Conservation (phyloP, 1,140 invertebrate genomes). For the Melitaea cinxia region DNA sequence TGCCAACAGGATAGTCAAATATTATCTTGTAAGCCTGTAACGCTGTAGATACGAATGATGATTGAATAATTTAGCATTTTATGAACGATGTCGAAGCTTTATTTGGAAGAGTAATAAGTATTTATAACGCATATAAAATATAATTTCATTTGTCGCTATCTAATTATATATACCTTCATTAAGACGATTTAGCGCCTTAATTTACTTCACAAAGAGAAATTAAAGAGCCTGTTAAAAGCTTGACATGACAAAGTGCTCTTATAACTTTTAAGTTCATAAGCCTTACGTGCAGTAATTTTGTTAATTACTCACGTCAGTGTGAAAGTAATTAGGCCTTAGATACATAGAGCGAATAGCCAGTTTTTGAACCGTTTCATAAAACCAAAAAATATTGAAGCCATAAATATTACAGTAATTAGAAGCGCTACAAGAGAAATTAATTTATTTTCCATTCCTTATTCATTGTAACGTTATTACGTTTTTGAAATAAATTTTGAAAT, state of each 20-base stretch:
- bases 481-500: slow-evolving; percentile 37
- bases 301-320: slow-evolving; percentile 66
- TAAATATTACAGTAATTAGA: slow-evolving; percentile 44
- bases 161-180: slow-evolving; percentile 28
- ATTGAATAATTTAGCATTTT: too few relatives aligned
- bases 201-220: slow-evolving; percentile 77
- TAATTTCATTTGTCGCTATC: slow-evolving; percentile 17
- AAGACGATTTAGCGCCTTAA: slow-evolving; percentile 74
- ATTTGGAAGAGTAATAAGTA: not conserved
- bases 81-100: too few relatives aligned
- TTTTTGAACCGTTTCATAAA: slow-evolving; percentile 22
- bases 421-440: slow-evolving; percentile 38
- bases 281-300: slow-evolving; percentile 68
- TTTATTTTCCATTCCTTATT: slow-evolving; percentile 39
- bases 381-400: slow-evolving; percentile 43
- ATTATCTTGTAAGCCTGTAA: too few relatives aligned
- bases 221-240: slow-evolving; percentile 76
- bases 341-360: not conserved
- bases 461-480: slow-evolving; percentile 35
- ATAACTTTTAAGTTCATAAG: slow-evolving; percentile 73
- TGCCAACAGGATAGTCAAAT: too few relatives aligned
- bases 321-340: slow-evolving; percentile 60
- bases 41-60: too few relatives aligned
- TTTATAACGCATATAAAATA: slow-evolving; percentile 13
- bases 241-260: slow-evolving; percentile 76